These are phyloP conservation scores for Pheosia tremula DNA, from an alignment of 2,888 invertebrate genomes.

Conservation along the genomic window DNA sequence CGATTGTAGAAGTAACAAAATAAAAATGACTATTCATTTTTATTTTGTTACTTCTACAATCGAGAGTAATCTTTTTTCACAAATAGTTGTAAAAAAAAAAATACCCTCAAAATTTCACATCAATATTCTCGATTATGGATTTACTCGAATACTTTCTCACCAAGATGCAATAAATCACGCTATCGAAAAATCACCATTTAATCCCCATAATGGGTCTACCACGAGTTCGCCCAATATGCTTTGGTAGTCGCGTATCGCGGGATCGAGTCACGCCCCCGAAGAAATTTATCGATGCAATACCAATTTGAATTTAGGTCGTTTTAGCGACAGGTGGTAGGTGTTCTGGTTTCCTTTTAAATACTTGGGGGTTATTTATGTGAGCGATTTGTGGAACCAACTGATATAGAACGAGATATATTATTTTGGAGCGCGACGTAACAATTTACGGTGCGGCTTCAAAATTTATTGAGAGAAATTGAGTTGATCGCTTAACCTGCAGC, in stretches of 20 bases:
- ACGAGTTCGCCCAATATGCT: constrained; percentile 58
- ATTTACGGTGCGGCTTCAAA: not conserved
- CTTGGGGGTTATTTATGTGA: constrained; percentile 4
- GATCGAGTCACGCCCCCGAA: constrained; percentile 55
- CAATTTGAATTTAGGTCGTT: constrained; percentile 44
- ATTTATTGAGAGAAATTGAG: not conserved
- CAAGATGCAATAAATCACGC: constrained; percentile 5
- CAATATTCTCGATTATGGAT: not conserved
- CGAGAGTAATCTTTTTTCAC: no score
- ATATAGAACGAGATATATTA: constrained; percentile 5
- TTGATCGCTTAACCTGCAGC: no score
- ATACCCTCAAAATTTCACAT: not conserved
- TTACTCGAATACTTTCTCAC: constrained; percentile 17
- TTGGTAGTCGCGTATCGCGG: constrained; percentile 53
- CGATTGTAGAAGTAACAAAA: no score
- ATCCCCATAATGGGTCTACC: constrained; percentile 57
- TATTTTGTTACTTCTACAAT: no score
- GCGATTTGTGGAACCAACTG: constrained; percentile 4
- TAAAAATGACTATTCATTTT: no score
- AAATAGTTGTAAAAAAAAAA: no score
- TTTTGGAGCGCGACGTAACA: not conserved
- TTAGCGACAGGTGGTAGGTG: constrained; percentile 53
- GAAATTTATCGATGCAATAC: constrained; percentile 33
- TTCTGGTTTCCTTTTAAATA: constrained; percentile 16
- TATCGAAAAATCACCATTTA: constrained; percentile 48